Percentiles rank a stretch among this genome's conserved stretches.
phyloP scores from a whole-genome alignment of 2,113 vertebrate genomes.

The Nerophis lumbriciformis region DNA sequence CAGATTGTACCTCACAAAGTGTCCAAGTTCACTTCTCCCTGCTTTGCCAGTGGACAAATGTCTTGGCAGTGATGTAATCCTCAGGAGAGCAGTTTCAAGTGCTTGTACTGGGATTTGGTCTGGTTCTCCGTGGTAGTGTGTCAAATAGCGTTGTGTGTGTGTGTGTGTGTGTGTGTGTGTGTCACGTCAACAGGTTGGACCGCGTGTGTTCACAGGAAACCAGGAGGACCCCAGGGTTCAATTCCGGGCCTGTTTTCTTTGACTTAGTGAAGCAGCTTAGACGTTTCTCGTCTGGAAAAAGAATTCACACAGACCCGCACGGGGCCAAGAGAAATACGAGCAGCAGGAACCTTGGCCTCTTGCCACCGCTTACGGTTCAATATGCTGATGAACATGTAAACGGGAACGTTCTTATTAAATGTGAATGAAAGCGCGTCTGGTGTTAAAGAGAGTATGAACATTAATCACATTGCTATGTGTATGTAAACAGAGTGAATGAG shows the following conservation, averaged over 20 bases:
- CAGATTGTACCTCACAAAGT: not conserved
- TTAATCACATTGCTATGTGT: too few species aligned
- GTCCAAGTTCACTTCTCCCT: constrained; percentile 3
- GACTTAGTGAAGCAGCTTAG: not conserved
- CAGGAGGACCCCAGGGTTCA: constrained; percentile 42
- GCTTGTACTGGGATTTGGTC: not conserved
- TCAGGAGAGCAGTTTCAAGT: constrained; percentile 7
- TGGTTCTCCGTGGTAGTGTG: not conserved
- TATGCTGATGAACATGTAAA: constrained; percentile 33
- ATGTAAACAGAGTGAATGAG: too few species aligned
- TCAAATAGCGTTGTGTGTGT: not conserved
- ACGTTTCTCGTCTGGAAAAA: constrained; percentile 55
- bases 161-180: constrained; percentile 1
- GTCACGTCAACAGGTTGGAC: constrained; percentile 12
- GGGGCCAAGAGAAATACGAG: constrained; percentile 52
- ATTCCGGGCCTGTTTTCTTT: constrained; percentile 22
- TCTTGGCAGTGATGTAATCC: constrained; percentile 12
- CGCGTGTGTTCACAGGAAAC: constrained; percentile 43
- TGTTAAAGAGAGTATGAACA: too few species aligned
- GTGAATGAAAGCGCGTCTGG: too few species aligned
- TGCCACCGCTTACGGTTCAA: constrained; percentile 42
- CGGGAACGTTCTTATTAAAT: not conserved
- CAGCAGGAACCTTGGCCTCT: constrained; percentile 34
- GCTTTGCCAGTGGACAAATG: constrained; percentile 13
- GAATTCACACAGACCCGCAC: constrained; percentile 35